Base-by-base conservation (phyloP, 2,888 invertebrate genomes). In the Lumbricus terrestris region DNA sequence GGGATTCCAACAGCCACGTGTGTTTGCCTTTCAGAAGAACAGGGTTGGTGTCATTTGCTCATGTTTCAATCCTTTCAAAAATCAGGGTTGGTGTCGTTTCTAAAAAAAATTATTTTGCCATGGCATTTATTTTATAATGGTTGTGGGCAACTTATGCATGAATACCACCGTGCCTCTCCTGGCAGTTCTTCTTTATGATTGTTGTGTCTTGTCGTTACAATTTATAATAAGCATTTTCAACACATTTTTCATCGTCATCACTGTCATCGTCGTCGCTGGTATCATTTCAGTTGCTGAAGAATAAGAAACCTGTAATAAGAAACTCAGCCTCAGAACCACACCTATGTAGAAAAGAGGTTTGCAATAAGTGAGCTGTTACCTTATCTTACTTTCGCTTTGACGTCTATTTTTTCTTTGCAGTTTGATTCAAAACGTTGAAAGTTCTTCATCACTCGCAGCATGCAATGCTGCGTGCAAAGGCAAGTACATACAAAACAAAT, bases 1-100 rank as follows among this genome's bases (percentile, higher is more conserved):
- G 89, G 89, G 18, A 89, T 35, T n/a, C 89, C 34, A 69, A 0
- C 69, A 89, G 35, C 37, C 47, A 69, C 15, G 16, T 20, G 82
- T 89, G 89, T 69, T 33, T 69, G 37, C 34, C 54, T 34, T 89
- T 47, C 23, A 23, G n/a, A n/a, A 89, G 20, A 54, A 15, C 42
- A 89, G 89, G 89, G 89, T 89, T 34, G 6, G 85, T 37, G 37
- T 85, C 6, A 35, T 85, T 35, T 85, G 47, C n/a, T 69, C 69
- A 69, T 69, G 29, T 69, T 16, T 69, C 69, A 69, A 69, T 69
- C 29, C n/a, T 69, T 69, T 69, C 69, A 69, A 69, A 29, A 29
- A n/a, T n/a, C 42, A 89, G 89, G 89, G 89, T 89, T 34, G 6
- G 85, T 37, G 37, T 85, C 6, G 23, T 69, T 69, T 69, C n/a